Evolutionary conservation across 2,888 invertebrate species (phyloP), one percentile per base, ranked within the genome.

Genomic region (Agrochola lota): DNA sequence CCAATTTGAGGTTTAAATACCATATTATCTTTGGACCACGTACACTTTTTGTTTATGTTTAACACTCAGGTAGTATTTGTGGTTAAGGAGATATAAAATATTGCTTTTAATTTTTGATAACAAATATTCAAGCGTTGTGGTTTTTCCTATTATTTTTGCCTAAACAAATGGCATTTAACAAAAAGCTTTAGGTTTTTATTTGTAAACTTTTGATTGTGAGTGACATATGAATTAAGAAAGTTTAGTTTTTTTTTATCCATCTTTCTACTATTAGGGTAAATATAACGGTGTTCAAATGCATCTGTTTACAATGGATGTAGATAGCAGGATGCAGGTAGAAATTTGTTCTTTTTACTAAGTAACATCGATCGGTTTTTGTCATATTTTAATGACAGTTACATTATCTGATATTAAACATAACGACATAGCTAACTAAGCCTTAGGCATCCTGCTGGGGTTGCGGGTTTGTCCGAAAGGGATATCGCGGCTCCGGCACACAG

Each of bases 1-100:
- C 95, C 90, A 95, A 95, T 95, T 93, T 95, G 95, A 96, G 96
- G 95, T 95, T 96, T 94, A 90, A 93, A 90, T 88, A 92, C 91
- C 91, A 93, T 93, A 92, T 92, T 91, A 91, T 91, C 89, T 88
- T 87, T 85, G 86, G 89, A 88, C 88, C 87, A 87, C 89, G 88
- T 88, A 90, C 82, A 81, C 80, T 88, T 93, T 93, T 92, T 92
- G 89, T 93, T 91, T 85, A 87, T 81, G 85, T 86, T 78, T 84
- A 80, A 88, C 79, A 85, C 84, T 89, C 90, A 91, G 91, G 92
- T 93, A 93, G 92, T 91, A 83, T 82, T 91, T 93, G 94, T 90
- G 94, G 94, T 93, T 88, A 86, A 59, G 30, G 7, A 40, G 71
- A 83, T 88, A 84, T 78, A 85, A 87, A 81, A 80, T 75, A 60